These are phyloP conservation scores for Coregonus ussuriensis DNA, from an alignment of 2,797 vertebrate genomes.

Conservation along the genomic window DNA sequence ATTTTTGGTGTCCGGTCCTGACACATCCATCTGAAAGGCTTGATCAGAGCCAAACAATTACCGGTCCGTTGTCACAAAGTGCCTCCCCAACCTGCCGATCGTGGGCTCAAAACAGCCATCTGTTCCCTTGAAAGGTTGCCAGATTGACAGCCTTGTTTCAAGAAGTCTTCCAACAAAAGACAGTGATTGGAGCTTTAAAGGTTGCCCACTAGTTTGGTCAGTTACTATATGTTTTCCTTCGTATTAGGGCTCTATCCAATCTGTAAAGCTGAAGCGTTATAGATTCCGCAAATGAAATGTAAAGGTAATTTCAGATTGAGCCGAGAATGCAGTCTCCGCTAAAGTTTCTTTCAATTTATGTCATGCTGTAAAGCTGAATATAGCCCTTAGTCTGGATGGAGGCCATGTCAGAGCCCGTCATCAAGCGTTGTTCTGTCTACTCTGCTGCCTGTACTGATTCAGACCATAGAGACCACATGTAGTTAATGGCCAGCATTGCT, in stretches of 20 bases:
- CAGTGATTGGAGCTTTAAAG: background rate
- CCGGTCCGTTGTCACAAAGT: background rate
- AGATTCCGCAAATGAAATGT: too few relatives aligned
- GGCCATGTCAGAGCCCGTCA: background rate
- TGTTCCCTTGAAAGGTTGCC: background rate
- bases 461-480: conserved; percentile 32
- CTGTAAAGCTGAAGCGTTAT: too few relatives aligned
- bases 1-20: background rate
- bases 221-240: background rate
- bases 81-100: background rate
- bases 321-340: too few relatives aligned
- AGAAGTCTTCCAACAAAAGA: background rate
- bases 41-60: background rate
- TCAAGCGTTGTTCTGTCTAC: background rate
- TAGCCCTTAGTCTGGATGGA: too few relatives aligned
- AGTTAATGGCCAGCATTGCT: background rate
- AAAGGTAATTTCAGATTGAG: too few relatives aligned
- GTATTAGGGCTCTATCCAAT: background rate
- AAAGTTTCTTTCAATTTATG: too few relatives aligned
- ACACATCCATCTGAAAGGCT: background rate
- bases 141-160: background rate
- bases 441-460: conserved; percentile 10
- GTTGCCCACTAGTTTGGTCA: too few relatives aligned
- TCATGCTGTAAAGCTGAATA: background rate
- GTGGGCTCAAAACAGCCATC: background rate